These are phyloP conservation scores for Mythimna albipuncta DNA, from an alignment of 2,888 invertebrate species.

Conservation along the genomic window DNA sequence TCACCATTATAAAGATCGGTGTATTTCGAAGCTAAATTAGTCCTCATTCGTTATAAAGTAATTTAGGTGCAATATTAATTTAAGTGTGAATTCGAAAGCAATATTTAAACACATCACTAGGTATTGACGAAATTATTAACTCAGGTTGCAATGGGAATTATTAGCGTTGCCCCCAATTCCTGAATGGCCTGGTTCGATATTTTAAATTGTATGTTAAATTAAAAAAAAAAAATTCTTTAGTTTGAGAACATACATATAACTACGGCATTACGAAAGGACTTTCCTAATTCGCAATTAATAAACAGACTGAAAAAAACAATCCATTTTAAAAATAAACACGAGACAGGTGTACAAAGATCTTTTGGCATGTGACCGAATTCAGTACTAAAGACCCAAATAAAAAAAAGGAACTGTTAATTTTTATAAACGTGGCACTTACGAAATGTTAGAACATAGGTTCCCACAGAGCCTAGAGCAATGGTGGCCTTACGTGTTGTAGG, in stretches of 20 bases:
- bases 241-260: no score
- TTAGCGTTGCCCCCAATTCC: neutral
- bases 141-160: conserved; percentile 19
- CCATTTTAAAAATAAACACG: neutral
- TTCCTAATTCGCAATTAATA: no score
- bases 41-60: conserved; percentile 53
- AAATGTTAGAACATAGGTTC: neutral
- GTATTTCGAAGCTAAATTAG: conserved; percentile 42
- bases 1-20: conserved; percentile 4
- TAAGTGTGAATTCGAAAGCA: conserved; percentile 81
- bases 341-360: neutral
- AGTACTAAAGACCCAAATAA: neutral
- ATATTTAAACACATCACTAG: conserved; percentile 85
- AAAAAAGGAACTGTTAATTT: neutral
- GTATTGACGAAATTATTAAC: conserved; percentile 30
- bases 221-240: no score
- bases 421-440: neutral
- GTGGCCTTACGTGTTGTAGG: no score
- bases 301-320: no score
- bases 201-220: no score
- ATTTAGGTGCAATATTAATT: conserved; percentile 87
- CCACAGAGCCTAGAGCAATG: no score
- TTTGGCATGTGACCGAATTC: neutral
- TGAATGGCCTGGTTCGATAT: no score
- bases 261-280: no score